Base-by-base conservation (phyloP, 2,797 vertebrate genomes). In the Ctenopoma multispine region DNA sequence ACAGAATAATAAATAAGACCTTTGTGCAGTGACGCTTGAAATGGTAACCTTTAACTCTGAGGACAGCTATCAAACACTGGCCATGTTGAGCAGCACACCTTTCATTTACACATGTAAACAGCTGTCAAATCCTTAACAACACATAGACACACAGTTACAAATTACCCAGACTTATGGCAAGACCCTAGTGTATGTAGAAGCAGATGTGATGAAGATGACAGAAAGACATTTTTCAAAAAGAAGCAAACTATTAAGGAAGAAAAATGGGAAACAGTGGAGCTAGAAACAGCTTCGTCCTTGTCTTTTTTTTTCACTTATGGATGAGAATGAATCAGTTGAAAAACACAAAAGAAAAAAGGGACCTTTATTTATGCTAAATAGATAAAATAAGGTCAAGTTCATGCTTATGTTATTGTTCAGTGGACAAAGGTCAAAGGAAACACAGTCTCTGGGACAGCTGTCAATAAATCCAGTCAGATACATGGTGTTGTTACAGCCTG, bases 41-140 rank as follows among this genome's bases (percentile, higher is more conserved):
- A 91, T 84, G 82, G 83, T 92, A 91, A 93, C 91, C 92, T 92
- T 92, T 92, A 90, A 82, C 87, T 88, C 75, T 10, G 71, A 75
- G 82, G 82, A 82, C 77, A 55, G 81, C 80, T 79, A 77, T 87
- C 87, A 89, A 86, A 88, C 83, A 75, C 62, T 3, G 44, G 69
- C 76, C 75, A 72, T 69, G 82, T 75, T 87, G 83, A 81, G 73
- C 75, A 48, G 74, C 36, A 18, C 63, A 85, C 89, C 85, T 82
- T 84, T 92, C 89, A 83, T 88, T 88, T 87, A 82, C 87, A 85
- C 64, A 13, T 85, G 87, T 92, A 91, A 91, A 92, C 89, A 89
- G 78, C 63, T 89, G 92, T 92, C 91, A 91, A 84, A 86, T 76
- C 77, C 81, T 83, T 71, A 73, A 84, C 80, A 73, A 81, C 80